Evolutionary conservation across 2,113 vertebrate species (phyloP), one percentile per base, ranked within the genome.

Genomic region (Origma solitaria): DNA sequence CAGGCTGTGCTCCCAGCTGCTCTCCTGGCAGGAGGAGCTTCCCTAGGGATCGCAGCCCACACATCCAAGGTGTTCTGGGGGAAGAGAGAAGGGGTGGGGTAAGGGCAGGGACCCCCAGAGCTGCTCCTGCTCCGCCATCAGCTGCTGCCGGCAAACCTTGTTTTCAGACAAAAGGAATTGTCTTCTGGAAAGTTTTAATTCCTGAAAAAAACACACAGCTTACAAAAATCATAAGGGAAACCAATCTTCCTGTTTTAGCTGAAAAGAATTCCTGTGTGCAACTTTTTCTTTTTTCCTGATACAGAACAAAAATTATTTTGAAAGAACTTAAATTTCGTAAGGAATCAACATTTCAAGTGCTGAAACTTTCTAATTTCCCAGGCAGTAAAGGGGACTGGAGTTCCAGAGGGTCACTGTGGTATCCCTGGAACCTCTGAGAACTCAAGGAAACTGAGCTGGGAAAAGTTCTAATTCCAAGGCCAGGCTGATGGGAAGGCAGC

Each of bases 391-490:
- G 57, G 23, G 10, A 6, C 27, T 37, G 15, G 38, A 38, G 58
- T n/a, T 77, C 37, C 18, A 1, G 13, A 7, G 44, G 20, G 47
- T n/a, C 49, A 5, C 42, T 0, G 2, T 13, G 12, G 27, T 18
- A 1, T 10, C 56, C 11, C 68, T 19, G 35, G 28, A 5, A 19
- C 28, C 45, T 5, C 45, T n/a, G 28, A 6, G 78, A 5, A 31
- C n/a, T 16, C 0, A 0, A 31, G 31, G n/a, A 2, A 3, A 24
- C 0, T 9, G 30, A 25, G 38, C 16, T 62, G 62, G 2, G 14
- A 8, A 21, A 40, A 24, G 31, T 1, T 38, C 49, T 11, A 3
- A 6, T 3, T 23, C 21, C 18, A 5, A 8, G 62, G 15, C 53
- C 51, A 56, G 33, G 62, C 15, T 51, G 20, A 7, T 0, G 54